Evolutionary conservation across 2,888 invertebrate species (phyloP).

Genomic region (Apeira syringaria): DNA sequence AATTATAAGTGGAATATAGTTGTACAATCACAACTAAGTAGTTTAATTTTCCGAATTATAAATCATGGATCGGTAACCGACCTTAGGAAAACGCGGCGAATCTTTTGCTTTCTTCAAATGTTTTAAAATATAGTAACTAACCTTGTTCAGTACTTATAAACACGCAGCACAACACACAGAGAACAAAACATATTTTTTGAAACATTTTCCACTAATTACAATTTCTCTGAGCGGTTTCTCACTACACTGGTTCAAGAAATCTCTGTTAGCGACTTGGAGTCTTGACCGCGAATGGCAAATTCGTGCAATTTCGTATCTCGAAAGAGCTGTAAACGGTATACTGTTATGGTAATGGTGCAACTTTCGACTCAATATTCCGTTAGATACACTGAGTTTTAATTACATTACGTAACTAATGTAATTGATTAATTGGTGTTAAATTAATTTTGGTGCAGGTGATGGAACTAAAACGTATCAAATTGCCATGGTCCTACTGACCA

Average conservation of each 20-base stretch:
- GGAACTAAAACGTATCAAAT: background rate
- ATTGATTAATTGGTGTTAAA: constrained; percentile 11
- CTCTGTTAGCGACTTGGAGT: background rate
- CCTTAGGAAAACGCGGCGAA: background rate
- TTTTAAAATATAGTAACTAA: constrained; percentile 2
- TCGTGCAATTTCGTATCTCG: constrained; percentile 16
- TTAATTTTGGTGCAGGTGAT: background rate
- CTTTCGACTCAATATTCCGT: constrained; percentile 20
- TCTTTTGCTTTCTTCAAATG: background rate
- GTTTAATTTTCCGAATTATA: no score
- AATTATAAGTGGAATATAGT: no score
- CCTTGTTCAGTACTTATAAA: constrained; percentile 12
- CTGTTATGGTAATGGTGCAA: constrained; percentile 17
- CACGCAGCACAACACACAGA: constrained; percentile 14
- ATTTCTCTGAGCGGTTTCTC: constrained; percentile 3
- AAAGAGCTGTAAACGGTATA: constrained; percentile 16
- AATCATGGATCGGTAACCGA: constrained; percentile 4
- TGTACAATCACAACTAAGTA: no score
- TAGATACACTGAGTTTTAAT: constrained; percentile 16
- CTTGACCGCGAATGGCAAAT: constrained; percentile 24
- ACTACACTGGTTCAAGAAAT: constrained; percentile 7
- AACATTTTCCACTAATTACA: constrained; percentile 5
- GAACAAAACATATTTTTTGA: constrained; percentile 1
- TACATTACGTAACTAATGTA: constrained; percentile 2
- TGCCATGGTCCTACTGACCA: background rate